Evolutionary conservation across 1,140 invertebrate species (phyloP).

Genomic region (Papilio machaon): DNA sequence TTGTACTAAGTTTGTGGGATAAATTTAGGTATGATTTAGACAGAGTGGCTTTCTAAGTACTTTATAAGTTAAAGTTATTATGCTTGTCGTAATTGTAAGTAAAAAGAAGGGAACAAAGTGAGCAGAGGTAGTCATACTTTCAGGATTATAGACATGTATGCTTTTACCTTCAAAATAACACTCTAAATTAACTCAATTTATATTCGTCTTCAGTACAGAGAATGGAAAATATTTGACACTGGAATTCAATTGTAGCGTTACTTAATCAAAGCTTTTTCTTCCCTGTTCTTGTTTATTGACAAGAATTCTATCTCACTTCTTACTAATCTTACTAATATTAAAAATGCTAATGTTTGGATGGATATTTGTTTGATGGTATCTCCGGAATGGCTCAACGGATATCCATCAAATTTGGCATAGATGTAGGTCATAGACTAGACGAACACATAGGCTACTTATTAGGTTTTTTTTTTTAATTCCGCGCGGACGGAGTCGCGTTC

Average conservation of each 20-base stretch:
- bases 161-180: conserved; percentile 7
- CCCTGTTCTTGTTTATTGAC: background rate
- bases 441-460: too few relatives aligned
- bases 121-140: background rate
- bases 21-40: background rate
- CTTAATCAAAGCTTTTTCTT: background rate
- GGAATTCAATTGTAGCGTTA: conserved; percentile 6
- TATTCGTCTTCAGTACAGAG: background rate
- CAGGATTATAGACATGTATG: background rate
- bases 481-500: too few relatives aligned
- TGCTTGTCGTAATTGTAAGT: background rate
- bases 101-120: background rate
- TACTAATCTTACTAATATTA: too few relatives aligned
- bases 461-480: too few relatives aligned
- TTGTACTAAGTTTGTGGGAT: too few relatives aligned
- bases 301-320: background rate
- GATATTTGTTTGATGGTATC: too few relatives aligned
- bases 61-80: background rate
- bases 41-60: background rate
- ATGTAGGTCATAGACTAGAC: too few relatives aligned
- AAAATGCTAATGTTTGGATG: too few relatives aligned
- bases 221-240: background rate
- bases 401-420: too few relatives aligned
- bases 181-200: conserved; percentile 9
- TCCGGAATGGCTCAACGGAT: too few relatives aligned